Evolutionary conservation across 1,140 invertebrate genomes (phyloP).

Genomic region (Halictus rubicundus): DNA sequence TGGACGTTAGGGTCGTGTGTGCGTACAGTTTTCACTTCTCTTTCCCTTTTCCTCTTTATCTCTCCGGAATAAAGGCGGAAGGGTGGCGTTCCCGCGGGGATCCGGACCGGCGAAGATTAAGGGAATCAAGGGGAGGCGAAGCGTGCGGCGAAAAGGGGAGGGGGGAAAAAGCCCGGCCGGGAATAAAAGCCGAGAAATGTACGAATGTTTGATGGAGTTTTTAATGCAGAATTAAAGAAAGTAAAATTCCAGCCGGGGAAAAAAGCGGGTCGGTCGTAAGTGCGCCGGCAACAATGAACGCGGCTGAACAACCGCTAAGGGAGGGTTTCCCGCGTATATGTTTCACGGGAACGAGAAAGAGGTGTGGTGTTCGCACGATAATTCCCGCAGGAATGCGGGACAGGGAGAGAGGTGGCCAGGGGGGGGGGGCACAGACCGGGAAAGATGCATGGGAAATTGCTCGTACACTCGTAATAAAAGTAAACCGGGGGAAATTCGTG

Average conservation of each 20-base stretch:
- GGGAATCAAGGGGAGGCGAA: not conserved
- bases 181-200: not conserved
- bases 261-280: not conserved
- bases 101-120: not conserved
- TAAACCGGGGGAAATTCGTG: constrained; percentile 17
- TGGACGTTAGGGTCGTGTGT: too few relatives aligned
- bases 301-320: constrained; percentile 24
- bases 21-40: too few relatives aligned
- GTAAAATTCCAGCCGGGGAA: constrained; percentile 9
- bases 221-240: constrained; percentile 30
- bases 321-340: constrained; percentile 17
- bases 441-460: constrained; percentile 13
- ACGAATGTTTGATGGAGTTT: constrained; percentile 28
- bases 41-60: too few relatives aligned
- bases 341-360: constrained; percentile 41
- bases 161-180: not conserved
- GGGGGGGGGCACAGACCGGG: too few relatives aligned
- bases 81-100: not conserved
- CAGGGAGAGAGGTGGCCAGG: too few relatives aligned
- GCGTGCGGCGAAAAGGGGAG: not conserved
- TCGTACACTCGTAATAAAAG: not conserved
- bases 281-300: constrained; percentile 2
- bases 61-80: not conserved
- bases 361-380: constrained; percentile 44
- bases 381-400: constrained; percentile 33